Evolutionary conservation across 1,140 invertebrate genomes (phyloP).

Genomic region (Cryptotermes secundus): DNA sequence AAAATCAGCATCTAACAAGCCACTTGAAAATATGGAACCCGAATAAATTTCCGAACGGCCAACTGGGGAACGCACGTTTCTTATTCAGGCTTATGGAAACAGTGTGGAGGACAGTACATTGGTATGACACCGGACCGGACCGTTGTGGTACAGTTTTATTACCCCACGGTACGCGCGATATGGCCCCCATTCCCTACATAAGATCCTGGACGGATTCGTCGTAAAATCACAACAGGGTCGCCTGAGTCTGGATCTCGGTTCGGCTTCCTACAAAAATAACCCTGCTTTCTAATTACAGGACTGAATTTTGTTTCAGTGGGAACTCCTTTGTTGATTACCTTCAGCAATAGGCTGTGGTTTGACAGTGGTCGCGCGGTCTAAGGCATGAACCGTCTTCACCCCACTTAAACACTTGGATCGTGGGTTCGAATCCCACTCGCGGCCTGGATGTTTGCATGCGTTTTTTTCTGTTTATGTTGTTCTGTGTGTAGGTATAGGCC

Average conservation of each 20-base stretch:
- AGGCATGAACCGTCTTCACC: too few relatives aligned
- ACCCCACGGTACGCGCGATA: constrained; percentile 8
- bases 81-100: background rate
- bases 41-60: background rate
- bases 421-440: too few relatives aligned
- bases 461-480: too few relatives aligned
- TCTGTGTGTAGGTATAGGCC: too few relatives aligned
- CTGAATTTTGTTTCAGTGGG: background rate
- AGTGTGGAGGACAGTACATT: background rate
- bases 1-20: background rate
- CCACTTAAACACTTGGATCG: too few relatives aligned
- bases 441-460: too few relatives aligned
- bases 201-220: background rate
- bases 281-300: background rate
- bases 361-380: too few relatives aligned
- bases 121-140: background rate
- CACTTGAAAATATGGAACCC: background rate
- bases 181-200: background rate
- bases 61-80: background rate
- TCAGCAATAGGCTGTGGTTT: too few relatives aligned
- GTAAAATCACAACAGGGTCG: constrained; percentile 1
- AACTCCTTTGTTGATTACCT: background rate
- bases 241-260: background rate
- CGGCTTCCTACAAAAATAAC: background rate
- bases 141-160: constrained; percentile 8